phyloP scores from a whole-genome alignment of 2,888 invertebrate species.

The Rhagonycha fulva region DNA sequence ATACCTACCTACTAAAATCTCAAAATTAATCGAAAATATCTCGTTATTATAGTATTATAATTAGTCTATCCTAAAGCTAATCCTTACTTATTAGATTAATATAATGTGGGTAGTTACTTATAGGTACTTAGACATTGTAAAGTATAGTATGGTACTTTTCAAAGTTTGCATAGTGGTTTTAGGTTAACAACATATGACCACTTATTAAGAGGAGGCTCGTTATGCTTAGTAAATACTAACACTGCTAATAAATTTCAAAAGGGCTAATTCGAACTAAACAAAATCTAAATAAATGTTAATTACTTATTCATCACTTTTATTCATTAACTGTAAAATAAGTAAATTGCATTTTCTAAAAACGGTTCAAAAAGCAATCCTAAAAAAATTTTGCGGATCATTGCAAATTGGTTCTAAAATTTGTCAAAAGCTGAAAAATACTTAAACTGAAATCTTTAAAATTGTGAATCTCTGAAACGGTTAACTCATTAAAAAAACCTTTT shows the following conservation, averaged over 20 bases:
- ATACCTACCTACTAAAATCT: no score
- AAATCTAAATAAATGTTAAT: background rate
- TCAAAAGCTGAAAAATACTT: no score
- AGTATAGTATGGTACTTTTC: background rate
- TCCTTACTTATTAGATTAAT: background rate
- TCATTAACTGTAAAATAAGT: background rate
- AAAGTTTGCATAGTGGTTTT: background rate
- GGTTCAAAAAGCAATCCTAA: no score
- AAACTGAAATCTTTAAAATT: no score
- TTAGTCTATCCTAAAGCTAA: background rate
- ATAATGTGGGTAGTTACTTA: background rate
- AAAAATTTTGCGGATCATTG: no score
- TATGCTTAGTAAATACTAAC: background rate
- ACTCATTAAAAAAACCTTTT: no score
- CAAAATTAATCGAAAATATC: no score
- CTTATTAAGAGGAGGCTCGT: background rate
- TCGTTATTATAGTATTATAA: background rate
- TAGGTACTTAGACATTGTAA: background rate
- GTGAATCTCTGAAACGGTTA: no score
- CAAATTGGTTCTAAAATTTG: no score
- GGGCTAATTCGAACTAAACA: background rate
- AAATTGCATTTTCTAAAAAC: background rate
- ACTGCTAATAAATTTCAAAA: background rate
- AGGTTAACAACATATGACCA: background rate
- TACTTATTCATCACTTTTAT: background rate